These are phyloP conservation scores for Stigmatopora nigra DNA, from an alignment of 2,113 vertebrate species.

Conservation along the genomic window DNA sequence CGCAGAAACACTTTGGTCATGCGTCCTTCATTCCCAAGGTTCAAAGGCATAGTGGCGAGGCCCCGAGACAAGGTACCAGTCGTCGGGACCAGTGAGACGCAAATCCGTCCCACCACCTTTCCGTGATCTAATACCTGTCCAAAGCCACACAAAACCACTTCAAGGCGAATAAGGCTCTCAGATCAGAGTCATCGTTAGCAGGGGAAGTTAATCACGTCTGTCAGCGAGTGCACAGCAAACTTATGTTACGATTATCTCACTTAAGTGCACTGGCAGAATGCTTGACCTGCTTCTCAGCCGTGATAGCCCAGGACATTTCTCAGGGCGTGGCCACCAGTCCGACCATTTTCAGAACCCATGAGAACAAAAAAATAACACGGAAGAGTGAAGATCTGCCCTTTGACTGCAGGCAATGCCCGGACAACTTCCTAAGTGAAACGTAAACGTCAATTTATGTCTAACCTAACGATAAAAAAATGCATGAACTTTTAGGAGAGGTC, in stretches of 20 bases:
- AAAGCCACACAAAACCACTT: slow-evolving; percentile 40
- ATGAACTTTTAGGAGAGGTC: no score
- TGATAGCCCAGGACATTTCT: slow-evolving; percentile 48
- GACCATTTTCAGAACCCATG: slow-evolving; percentile 12
- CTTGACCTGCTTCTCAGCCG: slow-evolving; percentile 61
- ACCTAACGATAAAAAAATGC: no score
- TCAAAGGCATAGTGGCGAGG: slow-evolving; percentile 34
- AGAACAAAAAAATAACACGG: slow-evolving; percentile 5
- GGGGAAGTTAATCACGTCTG: slow-evolving; percentile 21
- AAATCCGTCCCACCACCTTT: slow-evolving; percentile 8
- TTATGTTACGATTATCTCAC: slow-evolving; percentile 16
- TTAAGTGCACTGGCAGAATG: slow-evolving; percentile 37
- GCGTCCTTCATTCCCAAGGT: slow-evolving; percentile 19
- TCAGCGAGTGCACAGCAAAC: slow-evolving; percentile 5
- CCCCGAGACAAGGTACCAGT: slow-evolving; percentile 22
- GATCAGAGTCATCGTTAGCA: slow-evolving; percentile 28
- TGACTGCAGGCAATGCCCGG: no score
- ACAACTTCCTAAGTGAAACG: no score
- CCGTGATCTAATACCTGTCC: slow-evolving; percentile 33
- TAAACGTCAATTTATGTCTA: no score
- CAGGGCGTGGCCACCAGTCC: slow-evolving; percentile 23
- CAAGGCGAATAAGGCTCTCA: slow-evolving; percentile 19
- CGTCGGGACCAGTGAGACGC: slow-evolving; percentile 4
- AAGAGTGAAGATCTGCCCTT: no score
- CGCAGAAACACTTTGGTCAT: slow-evolving; percentile 22